These are phyloP conservation scores for Mugil cephalus DNA, from an alignment of 2,113 vertebrate species.

Conservation along the genomic window DNA sequence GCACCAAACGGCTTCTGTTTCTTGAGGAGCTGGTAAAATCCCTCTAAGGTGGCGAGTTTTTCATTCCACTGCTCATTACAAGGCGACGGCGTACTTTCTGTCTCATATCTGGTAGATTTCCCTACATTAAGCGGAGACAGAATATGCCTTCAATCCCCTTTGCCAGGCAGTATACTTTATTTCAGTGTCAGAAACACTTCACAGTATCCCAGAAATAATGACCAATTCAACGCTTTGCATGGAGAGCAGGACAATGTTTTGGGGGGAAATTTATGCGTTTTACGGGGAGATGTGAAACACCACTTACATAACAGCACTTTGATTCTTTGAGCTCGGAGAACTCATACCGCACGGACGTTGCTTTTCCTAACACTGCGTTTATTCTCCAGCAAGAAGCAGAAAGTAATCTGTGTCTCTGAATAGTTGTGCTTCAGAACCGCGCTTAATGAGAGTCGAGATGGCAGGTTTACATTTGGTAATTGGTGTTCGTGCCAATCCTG, in stretches of 20 bases:
- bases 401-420: not conserved
- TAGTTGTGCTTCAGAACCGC: not conserved
- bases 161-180: constrained; percentile 15
- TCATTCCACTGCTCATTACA: constrained; percentile 36
- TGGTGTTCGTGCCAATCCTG: constrained; percentile 29
- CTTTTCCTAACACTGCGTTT: constrained; percentile 1
- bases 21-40: constrained; percentile 8
- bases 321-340: not conserved
- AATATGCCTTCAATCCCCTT: not conserved
- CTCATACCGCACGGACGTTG: constrained; percentile 8
- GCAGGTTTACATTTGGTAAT: constrained; percentile 35
- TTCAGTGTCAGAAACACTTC: constrained; percentile 1
- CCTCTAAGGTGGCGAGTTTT: constrained; percentile 27
- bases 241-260: constrained; percentile 15
- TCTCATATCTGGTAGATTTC: constrained; percentile 35
- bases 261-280: not conserved
- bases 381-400: not conserved
- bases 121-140: constrained; percentile 21
- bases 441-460: not conserved
- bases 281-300: not conserved
- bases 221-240: constrained; percentile 35
- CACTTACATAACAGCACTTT: constrained; percentile 7
- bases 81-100: not conserved
- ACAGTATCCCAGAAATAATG: constrained; percentile 27
- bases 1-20: not conserved